Evolutionary conservation across 2,113 vertebrate species (phyloP).

Genomic region (Nyctibius bracteatus): DNA sequence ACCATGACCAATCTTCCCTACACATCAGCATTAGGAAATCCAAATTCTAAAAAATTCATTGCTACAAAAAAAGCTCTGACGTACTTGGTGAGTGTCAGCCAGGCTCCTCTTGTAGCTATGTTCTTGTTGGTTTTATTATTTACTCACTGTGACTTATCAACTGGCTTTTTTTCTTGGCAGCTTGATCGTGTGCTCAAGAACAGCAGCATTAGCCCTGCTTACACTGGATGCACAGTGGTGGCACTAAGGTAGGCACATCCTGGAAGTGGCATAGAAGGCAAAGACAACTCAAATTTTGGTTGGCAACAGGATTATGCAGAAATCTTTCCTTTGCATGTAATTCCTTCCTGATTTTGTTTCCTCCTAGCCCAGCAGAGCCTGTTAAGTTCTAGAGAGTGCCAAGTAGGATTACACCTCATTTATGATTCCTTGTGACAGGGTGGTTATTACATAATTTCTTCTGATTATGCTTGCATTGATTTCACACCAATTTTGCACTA

Average conservation of each 20-base stretch:
- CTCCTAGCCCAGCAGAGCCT: neutral
- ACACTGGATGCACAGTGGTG: neutral
- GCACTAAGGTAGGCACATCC: neutral
- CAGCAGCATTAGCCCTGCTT: neutral
- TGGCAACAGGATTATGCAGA: neutral
- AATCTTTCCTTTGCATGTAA: neutral
- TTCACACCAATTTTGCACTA: neutral
- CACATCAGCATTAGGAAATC: neutral
- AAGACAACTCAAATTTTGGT: neutral
- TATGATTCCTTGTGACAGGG: neutral
- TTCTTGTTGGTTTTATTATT: neutral
- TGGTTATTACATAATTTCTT: neutral
- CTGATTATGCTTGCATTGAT: neutral
- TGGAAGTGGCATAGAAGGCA: neutral
- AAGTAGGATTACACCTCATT: neutral
- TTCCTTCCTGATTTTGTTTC: neutral
- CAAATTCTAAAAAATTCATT: neutral
- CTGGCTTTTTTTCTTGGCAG: neutral
- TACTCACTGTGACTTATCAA: neutral
- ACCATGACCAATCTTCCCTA: neutral
- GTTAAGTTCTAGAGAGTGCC: neutral
- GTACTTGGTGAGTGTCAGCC: neutral
- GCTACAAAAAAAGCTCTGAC: neutral
- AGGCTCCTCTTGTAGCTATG: neutral
- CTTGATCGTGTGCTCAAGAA: neutral